Base-by-base conservation (phyloP, 2,797 vertebrate species). In the Phrynocephalus forsythii region DNA sequence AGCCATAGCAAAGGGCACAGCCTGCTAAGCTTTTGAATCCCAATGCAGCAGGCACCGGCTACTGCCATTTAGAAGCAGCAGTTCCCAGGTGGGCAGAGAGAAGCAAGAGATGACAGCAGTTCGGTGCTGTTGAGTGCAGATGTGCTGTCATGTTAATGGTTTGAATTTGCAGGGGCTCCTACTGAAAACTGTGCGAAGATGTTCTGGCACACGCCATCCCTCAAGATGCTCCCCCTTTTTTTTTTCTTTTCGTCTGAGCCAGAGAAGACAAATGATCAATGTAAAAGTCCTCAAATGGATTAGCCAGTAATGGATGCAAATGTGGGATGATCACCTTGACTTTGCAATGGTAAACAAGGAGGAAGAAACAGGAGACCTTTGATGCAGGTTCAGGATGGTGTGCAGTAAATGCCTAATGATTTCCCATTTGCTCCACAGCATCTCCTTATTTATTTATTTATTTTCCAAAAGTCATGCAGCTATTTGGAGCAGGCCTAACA, bases 61-160 rank as follows among this genome's bases (percentile, higher is more conserved):
- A 87, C 88, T 94, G 89, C 90, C 90, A 83, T 90, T 95, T 95
- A 95, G 95, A 92, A 94, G 86, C 87, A 85, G 85, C 71, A 85
- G 66, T 87, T 96, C 94, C 96, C 95, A 89, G 56, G 94, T 95
- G 95, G 91, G 79, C 86, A 56, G 67, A 84, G 38, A 69, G 82
- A 81, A 91, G 72, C 80, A 82, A 89, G 90, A 93, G 94, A 87
- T 91, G 88, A 86, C 81, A 80, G 84, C 63, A 50, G 72, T 78
- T 85, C 44, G 84, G 38, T 66, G 18, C 82, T 88, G 86, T 80
- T 82, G 88, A 92, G 94, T 95, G 95, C 93, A 95, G 95, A 94
- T 96, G 95, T 96, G 96, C 95, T 88, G 82, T 91, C 75, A 91
- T 78, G 84, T 94, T 97, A 97, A 96, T 97, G 95, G 92, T 92